Percentiles rank a stretch among this genome's conserved stretches.
Conservation (phyloP, 2,888 invertebrate genomes). For the Allygus modestus region DNA sequence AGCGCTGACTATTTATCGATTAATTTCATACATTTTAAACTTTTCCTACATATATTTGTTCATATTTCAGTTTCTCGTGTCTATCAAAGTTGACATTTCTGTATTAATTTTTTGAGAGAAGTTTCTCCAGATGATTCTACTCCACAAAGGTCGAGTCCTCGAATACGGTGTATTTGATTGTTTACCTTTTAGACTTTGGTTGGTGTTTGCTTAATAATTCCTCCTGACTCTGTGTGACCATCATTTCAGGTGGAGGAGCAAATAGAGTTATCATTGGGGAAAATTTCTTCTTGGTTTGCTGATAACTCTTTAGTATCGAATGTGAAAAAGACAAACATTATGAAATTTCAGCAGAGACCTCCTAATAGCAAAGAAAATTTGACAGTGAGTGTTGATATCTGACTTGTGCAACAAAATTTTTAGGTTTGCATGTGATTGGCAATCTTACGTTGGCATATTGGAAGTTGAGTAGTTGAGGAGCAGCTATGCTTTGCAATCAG, state of each 20-base stretch:
- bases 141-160: no score
- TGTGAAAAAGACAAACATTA: conserved; percentile 57
- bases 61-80: no score
- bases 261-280: conserved; percentile 56
- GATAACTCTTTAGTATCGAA: conserved; percentile 56
- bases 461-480: conserved; percentile 34
- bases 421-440: conserved; percentile 59
- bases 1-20: no score
- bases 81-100: no score
- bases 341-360: conserved; percentile 56
- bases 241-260: conserved; percentile 59
- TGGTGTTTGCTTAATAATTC: conserved; percentile 3
- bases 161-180: background rate
- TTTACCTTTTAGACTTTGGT: background rate
- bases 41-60: no score
- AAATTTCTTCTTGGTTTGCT: conserved; percentile 55
- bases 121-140: no score
- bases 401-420: conserved; percentile 51
- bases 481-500: conserved; percentile 37
- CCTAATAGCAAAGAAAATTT: conserved; percentile 54
- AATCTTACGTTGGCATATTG: conserved; percentile 50
- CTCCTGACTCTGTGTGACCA: conserved; percentile 41
- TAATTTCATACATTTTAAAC: no score
- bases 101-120: no score
- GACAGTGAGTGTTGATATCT: conserved; percentile 50